Percentiles rank a stretch among this genome's conserved stretches.
Evolutionary conservation across 2,113 vertebrate species (phyloP).

Genomic region (Seriola dumerili): DNA sequence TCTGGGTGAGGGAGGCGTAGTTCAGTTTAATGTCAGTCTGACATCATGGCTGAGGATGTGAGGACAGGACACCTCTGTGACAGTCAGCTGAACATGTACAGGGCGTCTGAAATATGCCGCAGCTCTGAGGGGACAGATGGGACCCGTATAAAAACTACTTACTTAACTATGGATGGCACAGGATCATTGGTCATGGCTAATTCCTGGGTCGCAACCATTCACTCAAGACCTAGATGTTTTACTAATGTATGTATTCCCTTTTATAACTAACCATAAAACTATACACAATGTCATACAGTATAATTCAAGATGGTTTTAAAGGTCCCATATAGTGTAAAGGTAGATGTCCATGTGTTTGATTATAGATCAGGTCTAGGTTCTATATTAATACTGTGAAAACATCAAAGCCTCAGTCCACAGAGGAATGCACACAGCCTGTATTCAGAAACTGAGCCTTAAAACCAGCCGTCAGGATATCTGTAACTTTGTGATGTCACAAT

Average conservation of each 20-base stretch:
- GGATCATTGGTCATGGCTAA: too few relatives aligned
- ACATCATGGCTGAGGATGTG: conserved; percentile 13
- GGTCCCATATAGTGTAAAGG: too few relatives aligned
- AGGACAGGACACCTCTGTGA: conserved; percentile 16
- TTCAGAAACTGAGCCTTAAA: too few relatives aligned
- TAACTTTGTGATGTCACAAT: too few relatives aligned
- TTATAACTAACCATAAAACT: background rate
- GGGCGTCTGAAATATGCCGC: background rate
- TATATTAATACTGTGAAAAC: too few relatives aligned
- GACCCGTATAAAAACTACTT: background rate
- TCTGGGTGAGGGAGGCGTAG: conserved; percentile 11
- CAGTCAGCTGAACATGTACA: background rate
- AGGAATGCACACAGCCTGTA: too few relatives aligned
- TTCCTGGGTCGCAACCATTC: background rate
- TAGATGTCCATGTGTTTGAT: too few relatives aligned
- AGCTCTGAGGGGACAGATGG: background rate
- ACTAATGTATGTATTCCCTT: background rate
- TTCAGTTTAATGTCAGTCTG: conserved; percentile 39
- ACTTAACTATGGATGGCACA: background rate
- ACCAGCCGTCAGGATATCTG: too few relatives aligned
- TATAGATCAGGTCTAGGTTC: too few relatives aligned
- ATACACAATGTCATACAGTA: background rate
- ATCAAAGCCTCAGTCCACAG: too few relatives aligned
- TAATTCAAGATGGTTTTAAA: too few relatives aligned
- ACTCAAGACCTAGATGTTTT: background rate